Conservation (phyloP, 2,888 invertebrate genomes). For the Dolichomitus sp. region DNA sequence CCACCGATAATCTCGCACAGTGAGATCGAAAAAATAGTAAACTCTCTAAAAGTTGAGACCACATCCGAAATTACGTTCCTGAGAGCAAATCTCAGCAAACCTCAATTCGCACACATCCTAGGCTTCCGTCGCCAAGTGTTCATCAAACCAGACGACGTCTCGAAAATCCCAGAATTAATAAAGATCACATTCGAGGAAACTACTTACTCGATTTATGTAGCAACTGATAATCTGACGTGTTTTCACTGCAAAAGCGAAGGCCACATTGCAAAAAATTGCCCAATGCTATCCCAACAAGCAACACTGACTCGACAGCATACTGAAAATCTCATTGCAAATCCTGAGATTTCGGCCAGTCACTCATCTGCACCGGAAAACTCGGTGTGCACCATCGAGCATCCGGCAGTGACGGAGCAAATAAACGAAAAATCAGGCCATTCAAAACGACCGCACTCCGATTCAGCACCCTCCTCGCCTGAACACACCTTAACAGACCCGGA, state of each 20-base stretch:
- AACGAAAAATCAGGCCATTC: no score
- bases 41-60: slow-evolving; percentile 46
- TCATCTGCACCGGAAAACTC: no score
- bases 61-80: slow-evolving; percentile 60
- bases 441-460: no score
- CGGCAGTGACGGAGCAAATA: no score
- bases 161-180: slow-evolving; percentile 52
- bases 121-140: slow-evolving; percentile 66
- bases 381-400: no score
- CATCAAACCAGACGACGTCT: slow-evolving; percentile 56
- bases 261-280: slow-evolving; percentile 10
- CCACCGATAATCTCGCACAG: slow-evolving; percentile 66
- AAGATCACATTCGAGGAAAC: slow-evolving; percentile 33
- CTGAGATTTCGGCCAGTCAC: slow-evolving; percentile 2
- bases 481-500: no score
- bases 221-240: slow-evolving; percentile 29
- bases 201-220: slow-evolving; percentile 19
- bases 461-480: no score
- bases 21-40: slow-evolving; percentile 53
- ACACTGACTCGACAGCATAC: no score
- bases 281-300: no score
- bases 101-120: slow-evolving; percentile 38
- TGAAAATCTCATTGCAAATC: background rate
- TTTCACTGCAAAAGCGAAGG: slow-evolving; percentile 25
- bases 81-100: slow-evolving; percentile 57